Evolutionary conservation across 2,888 invertebrate genomes (phyloP).

Genomic region (Eupithecia dodoneata): DNA sequence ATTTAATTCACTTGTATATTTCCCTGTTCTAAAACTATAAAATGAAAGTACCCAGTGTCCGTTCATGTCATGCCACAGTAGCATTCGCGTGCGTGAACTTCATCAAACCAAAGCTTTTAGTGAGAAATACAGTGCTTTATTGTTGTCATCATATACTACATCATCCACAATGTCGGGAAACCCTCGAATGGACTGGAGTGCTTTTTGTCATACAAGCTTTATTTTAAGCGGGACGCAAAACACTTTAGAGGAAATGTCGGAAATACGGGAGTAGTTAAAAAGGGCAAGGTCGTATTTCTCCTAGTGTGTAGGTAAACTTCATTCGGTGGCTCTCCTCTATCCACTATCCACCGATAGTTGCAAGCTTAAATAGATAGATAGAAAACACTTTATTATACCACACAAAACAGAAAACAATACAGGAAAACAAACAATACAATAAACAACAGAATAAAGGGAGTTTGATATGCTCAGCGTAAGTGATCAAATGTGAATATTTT

Average conservation of each 20-base stretch:
- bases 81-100: conserved; percentile 24
- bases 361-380: too few species aligned
- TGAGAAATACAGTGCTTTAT: conserved; percentile 2
- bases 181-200: neutral
- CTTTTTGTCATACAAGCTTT: conserved; percentile 13
- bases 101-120: conserved; percentile 26
- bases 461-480: too few species aligned
- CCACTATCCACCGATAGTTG: too few species aligned
- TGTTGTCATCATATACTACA: conserved; percentile 13
- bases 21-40: too few species aligned
- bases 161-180: conserved; percentile 30
- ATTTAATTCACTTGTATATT: too few species aligned
- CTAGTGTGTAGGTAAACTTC: too few species aligned
- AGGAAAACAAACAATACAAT: too few species aligned
- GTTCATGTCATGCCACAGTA: conserved; percentile 4
- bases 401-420: too few species aligned
- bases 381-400: too few species aligned
- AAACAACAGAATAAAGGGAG: too few species aligned
- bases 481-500: too few species aligned
- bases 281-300: neutral
- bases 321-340: too few species aligned
- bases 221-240: neutral
- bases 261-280: neutral
- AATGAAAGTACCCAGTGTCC: neutral
- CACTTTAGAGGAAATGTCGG: neutral